Evolutionary conservation across 2,797 vertebrate genomes (phyloP), one percentile per base, ranked within the genome.

Genomic region (Cygnus olor): DNA sequence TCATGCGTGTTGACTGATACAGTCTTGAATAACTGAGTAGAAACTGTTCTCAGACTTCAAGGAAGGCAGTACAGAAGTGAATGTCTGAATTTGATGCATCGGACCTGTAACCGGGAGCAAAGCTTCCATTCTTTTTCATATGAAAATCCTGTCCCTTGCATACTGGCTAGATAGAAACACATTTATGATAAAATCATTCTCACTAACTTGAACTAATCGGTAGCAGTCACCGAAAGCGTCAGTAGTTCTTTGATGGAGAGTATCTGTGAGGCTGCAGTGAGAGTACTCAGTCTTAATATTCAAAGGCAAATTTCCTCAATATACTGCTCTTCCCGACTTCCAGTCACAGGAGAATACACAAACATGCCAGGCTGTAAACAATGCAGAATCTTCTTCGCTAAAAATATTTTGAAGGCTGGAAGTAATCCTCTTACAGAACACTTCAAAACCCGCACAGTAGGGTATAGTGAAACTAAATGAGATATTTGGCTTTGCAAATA

Each of bases 1-100:
- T 85, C 66, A 4, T 90, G 82, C 80, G 51, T 96, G 88, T 95
- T 96, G 93, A 80, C 87, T 95, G 96, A 71, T 84, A 44, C 56
- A 63, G 84, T 88, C 91, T 76, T 93, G 69, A 85, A 76, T 32
- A 87, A 65, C 74, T 14, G 73, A 7, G 54, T 53, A 70, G 63
- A 80, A 82, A 32, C 0, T 49, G 32, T 71, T 95, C 47, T 65
- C 85, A 61, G 86, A 19, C 60, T 64, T 87, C 11, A 64, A 77
- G 72, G 80, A 91, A 93, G 73, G 57, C 30, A 66, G 49, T 80
- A 11, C 70, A 71, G 73, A 56, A 51, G 25, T 3, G 4, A 93
- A 11, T 24, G 40, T 24, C 73, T 36, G 81, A 40, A 27, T 70
- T 40, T 53, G 83, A 80, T 89, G 32, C 76, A 20, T 49, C 30